Percentiles rank a stretch among this genome's conserved stretches.
Conservation (phyloP, 2,113 vertebrate genomes). For the Struthio camelus region DNA sequence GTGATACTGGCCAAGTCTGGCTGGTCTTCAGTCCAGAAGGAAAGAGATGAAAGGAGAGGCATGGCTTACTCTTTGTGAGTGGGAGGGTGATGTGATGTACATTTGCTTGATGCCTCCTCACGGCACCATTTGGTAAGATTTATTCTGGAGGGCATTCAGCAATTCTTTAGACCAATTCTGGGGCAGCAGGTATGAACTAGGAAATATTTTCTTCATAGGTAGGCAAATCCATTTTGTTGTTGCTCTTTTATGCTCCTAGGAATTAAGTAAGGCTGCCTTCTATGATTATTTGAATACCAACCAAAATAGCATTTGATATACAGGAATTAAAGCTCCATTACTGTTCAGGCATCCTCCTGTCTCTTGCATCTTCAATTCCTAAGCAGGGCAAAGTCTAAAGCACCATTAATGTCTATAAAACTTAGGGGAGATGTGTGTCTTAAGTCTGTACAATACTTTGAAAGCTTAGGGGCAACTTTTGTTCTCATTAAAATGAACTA, state of each 20-base stretch:
- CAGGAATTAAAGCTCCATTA: not conserved
- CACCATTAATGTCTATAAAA: not conserved
- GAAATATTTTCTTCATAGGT: not conserved
- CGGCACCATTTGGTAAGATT: not conserved
- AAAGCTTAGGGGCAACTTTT: not conserved
- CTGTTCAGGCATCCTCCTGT: not conserved
- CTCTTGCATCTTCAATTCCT: not conserved
- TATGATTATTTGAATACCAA: not conserved
- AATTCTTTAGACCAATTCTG: not conserved
- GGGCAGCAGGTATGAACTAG: not conserved
- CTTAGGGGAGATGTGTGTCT: not conserved
- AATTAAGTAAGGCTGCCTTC: not conserved
- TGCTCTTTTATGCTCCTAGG: not conserved
- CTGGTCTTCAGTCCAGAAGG: not conserved
- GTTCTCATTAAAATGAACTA: not conserved
- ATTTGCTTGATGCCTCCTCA: not conserved
- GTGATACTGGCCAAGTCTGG: not conserved
- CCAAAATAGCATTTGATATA: not conserved
- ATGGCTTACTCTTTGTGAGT: not conserved
- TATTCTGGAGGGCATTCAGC: not conserved
- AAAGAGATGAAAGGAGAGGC: not conserved
- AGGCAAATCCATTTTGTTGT: not conserved
- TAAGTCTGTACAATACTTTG: not conserved
- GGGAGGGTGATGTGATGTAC: not conserved
- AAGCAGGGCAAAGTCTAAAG: not conserved